Conservation (phyloP, 2,888 invertebrate species). For the Eupelmus urozonus region DNA sequence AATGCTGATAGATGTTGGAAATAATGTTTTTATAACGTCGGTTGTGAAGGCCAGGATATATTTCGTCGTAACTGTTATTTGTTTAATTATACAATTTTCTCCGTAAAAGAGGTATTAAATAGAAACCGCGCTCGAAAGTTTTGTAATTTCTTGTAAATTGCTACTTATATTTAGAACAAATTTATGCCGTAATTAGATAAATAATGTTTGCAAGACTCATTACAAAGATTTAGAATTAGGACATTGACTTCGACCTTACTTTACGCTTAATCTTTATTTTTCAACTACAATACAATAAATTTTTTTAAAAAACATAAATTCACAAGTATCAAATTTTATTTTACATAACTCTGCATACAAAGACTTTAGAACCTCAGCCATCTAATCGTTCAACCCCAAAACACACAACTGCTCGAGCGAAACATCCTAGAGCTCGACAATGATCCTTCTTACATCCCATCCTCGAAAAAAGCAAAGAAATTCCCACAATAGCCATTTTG, state of each 20-base stretch:
- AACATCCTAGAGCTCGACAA: neutral
- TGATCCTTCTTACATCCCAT: neutral
- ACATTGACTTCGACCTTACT: too few species aligned
- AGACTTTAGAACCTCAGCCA: neutral
- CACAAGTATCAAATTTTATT: too few species aligned
- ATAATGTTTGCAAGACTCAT: too few species aligned
- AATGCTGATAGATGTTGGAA: too few species aligned
- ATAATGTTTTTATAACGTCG: too few species aligned
- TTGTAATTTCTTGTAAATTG: slow-evolving; percentile 1
- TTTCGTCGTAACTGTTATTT: neutral
- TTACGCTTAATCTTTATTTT: too few species aligned
- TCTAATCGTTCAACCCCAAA: slow-evolving; percentile 18
- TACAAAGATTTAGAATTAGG: too few species aligned
- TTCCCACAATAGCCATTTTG: slow-evolving; percentile 1
- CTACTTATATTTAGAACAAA: neutral
- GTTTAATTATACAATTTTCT: neutral
- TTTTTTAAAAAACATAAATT: too few species aligned
- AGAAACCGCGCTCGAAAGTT: slow-evolving; percentile 3
- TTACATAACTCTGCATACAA: too few species aligned
- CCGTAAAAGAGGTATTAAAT: neutral
- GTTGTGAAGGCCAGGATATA: too few species aligned
- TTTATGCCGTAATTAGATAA: neutral
- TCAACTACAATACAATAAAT: too few species aligned
- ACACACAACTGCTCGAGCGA: neutral
- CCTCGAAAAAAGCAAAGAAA: slow-evolving; percentile 10